phyloP scores from a whole-genome alignment of 2,888 invertebrate genomes.

The Prosapia bicincta region DNA sequence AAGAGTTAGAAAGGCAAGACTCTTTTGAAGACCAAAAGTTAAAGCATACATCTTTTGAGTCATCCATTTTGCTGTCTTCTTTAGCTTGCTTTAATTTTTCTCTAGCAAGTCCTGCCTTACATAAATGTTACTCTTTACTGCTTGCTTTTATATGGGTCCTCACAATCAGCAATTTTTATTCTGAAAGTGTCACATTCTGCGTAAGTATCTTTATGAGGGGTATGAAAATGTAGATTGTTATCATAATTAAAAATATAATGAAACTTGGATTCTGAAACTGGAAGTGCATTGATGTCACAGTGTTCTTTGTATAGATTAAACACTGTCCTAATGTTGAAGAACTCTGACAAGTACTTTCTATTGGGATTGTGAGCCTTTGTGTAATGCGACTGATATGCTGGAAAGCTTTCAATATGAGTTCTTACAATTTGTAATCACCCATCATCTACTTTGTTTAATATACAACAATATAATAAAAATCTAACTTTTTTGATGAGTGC shows the following conservation, averaged over 20 bases:
- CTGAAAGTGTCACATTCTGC: slow-evolving; percentile 32
- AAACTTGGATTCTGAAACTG: slow-evolving; percentile 32
- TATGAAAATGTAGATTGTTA: slow-evolving; percentile 34
- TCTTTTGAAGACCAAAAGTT: slow-evolving; percentile 25
- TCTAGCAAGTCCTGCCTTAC: slow-evolving; percentile 9
- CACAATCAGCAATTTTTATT: slow-evolving; percentile 7
- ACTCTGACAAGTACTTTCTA: slow-evolving; percentile 2
- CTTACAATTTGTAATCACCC: background rate
- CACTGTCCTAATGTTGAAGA: background rate
- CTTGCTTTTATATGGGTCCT: no score
- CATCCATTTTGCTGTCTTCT: slow-evolving; percentile 4
- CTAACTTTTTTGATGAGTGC: no score
- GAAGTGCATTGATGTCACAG: slow-evolving; percentile 10
- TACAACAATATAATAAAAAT: no score
- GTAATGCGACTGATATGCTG: slow-evolving; percentile 6
- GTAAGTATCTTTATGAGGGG: slow-evolving; percentile 32
- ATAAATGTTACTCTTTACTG: slow-evolving; percentile 10
- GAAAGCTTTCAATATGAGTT: slow-evolving; percentile 7
- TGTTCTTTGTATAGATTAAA: no score
- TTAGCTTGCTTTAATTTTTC: slow-evolving; percentile 5
- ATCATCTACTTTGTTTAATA: slow-evolving; percentile 6
- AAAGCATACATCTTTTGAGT: slow-evolving; percentile 16
- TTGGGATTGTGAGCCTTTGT: slow-evolving; percentile 8
- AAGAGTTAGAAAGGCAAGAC: no score
- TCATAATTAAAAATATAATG: slow-evolving; percentile 32